Evolutionary conservation across 2,113 vertebrate species (phyloP), one percentile per base, ranked within the genome.

Genomic region (Chunga burmeisteri): DNA sequence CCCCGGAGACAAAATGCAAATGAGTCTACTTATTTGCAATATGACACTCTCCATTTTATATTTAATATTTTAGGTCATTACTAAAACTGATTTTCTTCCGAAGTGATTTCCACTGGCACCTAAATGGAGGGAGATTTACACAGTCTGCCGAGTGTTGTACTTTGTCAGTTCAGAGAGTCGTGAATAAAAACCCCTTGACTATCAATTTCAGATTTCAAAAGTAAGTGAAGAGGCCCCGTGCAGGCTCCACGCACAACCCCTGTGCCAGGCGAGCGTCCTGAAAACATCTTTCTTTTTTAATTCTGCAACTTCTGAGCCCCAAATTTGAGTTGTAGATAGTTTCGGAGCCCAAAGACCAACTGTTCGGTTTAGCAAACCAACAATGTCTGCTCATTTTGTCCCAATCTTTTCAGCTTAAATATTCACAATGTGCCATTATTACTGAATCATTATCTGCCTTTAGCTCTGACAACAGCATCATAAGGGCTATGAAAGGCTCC

Each of bases 341-440:
- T 98, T 96, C 93, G 95, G 97, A 98, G 97, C 96, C 97, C 94
- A 97, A 98, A 98, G 97, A 98, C 98, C 98, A 98, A 98, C 98
- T 97, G 96, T 96, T 98, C 97, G 56, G 96, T 98, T 98, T 98
- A 98, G 97, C 97, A 98, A 98, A 98, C 97, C 95, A 98, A 98
- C 98, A 98, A 98, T 98, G 98, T 98, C 98, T 98, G 97, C 96
- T 98, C 98, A 97, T 98, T 98, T 98, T 98, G 96, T 98, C 97
- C 98, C 97, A 98, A 98, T 98, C 98, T 98, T 98, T 98, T 98
- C 98, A 98, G 98, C 97, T 98, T 98, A 98, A 98, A 98, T 98
- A 98, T 98, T 98, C 98, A 99, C 99, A 99, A 99, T 99, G 98
- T 98, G 98, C 98, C 98, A 98, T 99, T 99, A 99, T 99, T 99